phyloP scores from a whole-genome alignment of 2,797 vertebrate species.

The Sylvia borin region DNA sequence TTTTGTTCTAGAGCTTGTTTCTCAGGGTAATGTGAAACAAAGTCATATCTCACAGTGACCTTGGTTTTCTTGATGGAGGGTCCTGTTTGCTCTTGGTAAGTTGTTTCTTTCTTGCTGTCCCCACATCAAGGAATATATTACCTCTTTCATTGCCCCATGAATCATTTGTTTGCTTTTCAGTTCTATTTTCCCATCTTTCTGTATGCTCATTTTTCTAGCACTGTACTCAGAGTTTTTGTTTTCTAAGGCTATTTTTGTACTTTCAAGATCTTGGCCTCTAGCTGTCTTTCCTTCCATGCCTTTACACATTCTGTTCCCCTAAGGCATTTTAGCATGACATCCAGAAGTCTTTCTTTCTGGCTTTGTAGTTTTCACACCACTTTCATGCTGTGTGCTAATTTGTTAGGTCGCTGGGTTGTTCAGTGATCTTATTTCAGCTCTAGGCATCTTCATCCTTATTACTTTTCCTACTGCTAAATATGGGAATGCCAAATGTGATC shows the following conservation, averaged over 20 bases:
- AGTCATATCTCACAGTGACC: not conserved
- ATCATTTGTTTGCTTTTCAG: not conserved
- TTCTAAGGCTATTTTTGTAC: not conserved
- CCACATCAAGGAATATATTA: not conserved
- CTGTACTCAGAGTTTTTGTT: not conserved
- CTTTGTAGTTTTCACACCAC: not conserved
- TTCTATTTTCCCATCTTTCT: not conserved
- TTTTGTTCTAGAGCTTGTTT: not conserved
- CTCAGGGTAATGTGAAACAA: not conserved
- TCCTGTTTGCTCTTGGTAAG: not conserved
- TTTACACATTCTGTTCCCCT: not conserved
- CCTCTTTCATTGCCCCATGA: not conserved
- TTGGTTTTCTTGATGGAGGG: not conserved
- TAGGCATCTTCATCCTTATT: not conserved
- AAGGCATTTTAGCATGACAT: not conserved
- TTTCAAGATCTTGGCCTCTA: not conserved
- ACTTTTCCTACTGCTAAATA: not conserved
- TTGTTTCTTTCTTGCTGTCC: not conserved
- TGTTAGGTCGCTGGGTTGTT: not conserved
- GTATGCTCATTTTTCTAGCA: not conserved
- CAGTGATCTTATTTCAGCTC: slow-evolving; percentile 11
- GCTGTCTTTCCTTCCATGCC: not conserved
- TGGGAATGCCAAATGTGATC: not conserved
- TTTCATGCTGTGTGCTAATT: not conserved
- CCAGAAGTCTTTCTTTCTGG: not conserved